A percentile compares a stretch with the other conserved stretches of the same genome.
phyloP scores from a whole-genome alignment of 2,888 invertebrate genomes.

The Blastobasis lacticolella region DNA sequence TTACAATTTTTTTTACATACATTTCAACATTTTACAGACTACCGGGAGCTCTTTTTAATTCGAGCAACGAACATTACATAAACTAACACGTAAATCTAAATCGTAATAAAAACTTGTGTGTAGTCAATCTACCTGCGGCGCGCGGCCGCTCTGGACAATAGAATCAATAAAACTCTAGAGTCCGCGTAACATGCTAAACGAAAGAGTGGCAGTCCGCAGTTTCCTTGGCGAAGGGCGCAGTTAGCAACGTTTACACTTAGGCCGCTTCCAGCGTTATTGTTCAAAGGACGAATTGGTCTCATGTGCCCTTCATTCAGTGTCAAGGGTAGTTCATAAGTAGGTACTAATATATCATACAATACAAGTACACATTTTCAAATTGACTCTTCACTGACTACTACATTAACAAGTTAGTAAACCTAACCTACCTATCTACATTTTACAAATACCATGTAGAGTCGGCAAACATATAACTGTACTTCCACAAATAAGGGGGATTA shows the following conservation, averaged over 20 bases:
- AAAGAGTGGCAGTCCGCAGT: slow-evolving; percentile 62
- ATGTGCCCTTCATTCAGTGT: slow-evolving; percentile 39
- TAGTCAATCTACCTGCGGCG: slow-evolving; percentile 62
- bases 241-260: slow-evolving; percentile 65
- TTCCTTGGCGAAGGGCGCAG: slow-evolving; percentile 43
- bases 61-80: slow-evolving; percentile 74
- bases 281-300: slow-evolving; percentile 60
- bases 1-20: slow-evolving; percentile 70
- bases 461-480: slow-evolving; percentile 22
- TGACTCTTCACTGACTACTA: slow-evolving; percentile 53
- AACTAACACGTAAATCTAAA: slow-evolving; percentile 73
- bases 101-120: slow-evolving; percentile 67
- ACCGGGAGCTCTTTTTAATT: slow-evolving; percentile 74
- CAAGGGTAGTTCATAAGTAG: slow-evolving; percentile 20
- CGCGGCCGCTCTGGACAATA: slow-evolving; percentile 50
- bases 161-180: slow-evolving; percentile 70
- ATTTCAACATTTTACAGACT: slow-evolving; percentile 73
- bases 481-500: slow-evolving; percentile 30
- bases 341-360: slow-evolving; percentile 29
- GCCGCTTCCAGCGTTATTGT: slow-evolving; percentile 63
- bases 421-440: slow-evolving; percentile 40
- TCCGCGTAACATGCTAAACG: slow-evolving; percentile 39
- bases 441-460: slow-evolving; percentile 42
- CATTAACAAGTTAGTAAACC: slow-evolving; percentile 42
- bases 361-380: slow-evolving; percentile 49